Evolutionary conservation across 2,113 vertebrate species (phyloP), one percentile per base, ranked within the genome.

Genomic region (Dendrocopos noguchii): DNA sequence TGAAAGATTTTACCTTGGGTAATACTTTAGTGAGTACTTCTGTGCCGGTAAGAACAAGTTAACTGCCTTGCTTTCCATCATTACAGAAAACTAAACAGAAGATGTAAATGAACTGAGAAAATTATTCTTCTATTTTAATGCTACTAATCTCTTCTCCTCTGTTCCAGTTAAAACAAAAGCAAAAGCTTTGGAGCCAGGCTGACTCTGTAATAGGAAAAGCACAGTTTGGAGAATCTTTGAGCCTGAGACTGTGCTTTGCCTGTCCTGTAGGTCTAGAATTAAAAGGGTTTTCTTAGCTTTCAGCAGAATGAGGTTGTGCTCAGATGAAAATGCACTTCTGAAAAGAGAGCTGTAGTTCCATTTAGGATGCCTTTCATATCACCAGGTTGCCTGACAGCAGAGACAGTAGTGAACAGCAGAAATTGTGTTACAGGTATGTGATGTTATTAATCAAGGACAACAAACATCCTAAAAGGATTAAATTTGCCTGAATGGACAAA

Each of bases 1-100:
- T 88, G 82, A 95, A 95, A 85, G 79, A 93, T 96, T 96, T 94
- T 85, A 80, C 84, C 91, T 95, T 93, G 34, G 86, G 29, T 93
- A 90, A 55, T 88, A 85, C 57, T 94, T 94, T 42, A 83, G 85
- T 84, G 68, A 94, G 14, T 57, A 93, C 56, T 79, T 71, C 57
- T 88, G 4, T 33, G 59, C 85, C 73, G 64, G 77, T 72, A 91
- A 78, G 84, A 84, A 78, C 72, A 18, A 80, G 80, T 88, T 66
- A 91, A 67, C 39, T 33, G 57, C 73, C 53, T 94, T 76, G 42
- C 52, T 87, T 79, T 92, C 91, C 78, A 42, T 93, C 33, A 8
- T 94, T 93, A 85, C 67, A 86, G 29, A 61, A 92, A 87, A 64
- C 80, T 83, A 68, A 76, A 71, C 85, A 73, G 82, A 73, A 47